These are phyloP conservation scores for Parauchenoglanis ngamensis DNA, from an alignment of 2,797 vertebrate genomes.

Conservation along the genomic window DNA sequence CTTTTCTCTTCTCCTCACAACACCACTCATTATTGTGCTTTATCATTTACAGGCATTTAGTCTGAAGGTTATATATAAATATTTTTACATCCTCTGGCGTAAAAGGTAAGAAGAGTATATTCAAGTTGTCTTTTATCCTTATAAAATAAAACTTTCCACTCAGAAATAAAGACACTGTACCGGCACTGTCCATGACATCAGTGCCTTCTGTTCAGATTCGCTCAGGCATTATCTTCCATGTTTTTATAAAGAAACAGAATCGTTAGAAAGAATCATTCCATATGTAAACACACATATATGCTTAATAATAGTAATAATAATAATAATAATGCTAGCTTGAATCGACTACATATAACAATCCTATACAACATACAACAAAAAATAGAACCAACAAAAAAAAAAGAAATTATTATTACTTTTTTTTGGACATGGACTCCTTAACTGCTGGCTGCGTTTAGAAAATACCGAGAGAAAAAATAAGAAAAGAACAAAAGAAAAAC, in stretches of 20 bases:
- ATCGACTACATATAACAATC: constrained; percentile 77
- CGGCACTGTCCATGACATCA: background rate
- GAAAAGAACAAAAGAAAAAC: background rate
- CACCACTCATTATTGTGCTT: background rate
- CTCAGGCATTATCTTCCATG: background rate
- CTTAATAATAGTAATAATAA: constrained; percentile 62
- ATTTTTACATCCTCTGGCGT: constrained; percentile 1
- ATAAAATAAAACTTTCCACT: background rate
- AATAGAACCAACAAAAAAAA: background rate
- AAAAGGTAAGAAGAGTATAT: constrained; percentile 4
- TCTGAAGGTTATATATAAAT: constrained; percentile 8
- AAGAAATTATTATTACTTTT: constrained; percentile 59
- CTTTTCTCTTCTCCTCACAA: background rate
- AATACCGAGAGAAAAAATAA: no score
- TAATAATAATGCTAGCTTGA: constrained; percentile 68
- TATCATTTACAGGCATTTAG: constrained; percentile 36
- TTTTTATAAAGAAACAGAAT: constrained; percentile 61
- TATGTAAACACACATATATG: constrained; percentile 81
- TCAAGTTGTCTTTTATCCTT: background rate
- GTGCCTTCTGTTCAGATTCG: background rate
- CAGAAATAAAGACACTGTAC: background rate
- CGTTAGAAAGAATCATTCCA: constrained; percentile 61
- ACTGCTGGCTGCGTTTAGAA: constrained; percentile 75
- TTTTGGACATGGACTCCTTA: constrained; percentile 75
- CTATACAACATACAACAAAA: constrained; percentile 83